These are phyloP conservation scores for Poecilia gillii DNA, from an alignment of 2,797 vertebrate species.

Conservation along the genomic window DNA sequence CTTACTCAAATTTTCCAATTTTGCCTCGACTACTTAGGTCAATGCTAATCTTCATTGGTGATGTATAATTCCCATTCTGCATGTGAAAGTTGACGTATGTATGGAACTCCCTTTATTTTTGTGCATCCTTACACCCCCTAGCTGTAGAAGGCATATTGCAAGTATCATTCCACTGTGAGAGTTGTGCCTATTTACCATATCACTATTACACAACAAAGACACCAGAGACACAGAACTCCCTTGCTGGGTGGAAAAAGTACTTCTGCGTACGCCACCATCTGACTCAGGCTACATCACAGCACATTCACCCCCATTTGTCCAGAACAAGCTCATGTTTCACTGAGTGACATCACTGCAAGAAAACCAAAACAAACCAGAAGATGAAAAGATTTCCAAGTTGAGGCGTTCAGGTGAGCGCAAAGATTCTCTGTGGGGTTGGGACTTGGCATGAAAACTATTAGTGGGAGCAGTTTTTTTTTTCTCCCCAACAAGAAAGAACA, in stretches of 20 bases:
- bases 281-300: slow-evolving; percentile 43
- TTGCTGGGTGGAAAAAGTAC: slow-evolving; percentile 30
- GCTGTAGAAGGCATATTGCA: not conserved
- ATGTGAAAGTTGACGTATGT: not conserved
- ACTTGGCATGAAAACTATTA: slow-evolving; percentile 33
- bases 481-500: slow-evolving; percentile 66
- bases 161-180: not conserved
- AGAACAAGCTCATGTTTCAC: slow-evolving; percentile 19
- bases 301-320: slow-evolving; percentile 37
- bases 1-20: not conserved
- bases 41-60: not conserved
- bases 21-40: not conserved
- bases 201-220: slow-evolving; percentile 4
- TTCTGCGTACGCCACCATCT: slow-evolving; percentile 35
- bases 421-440: not conserved
- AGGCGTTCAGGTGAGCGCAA: slow-evolving; percentile 14
- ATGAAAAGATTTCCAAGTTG: not conserved
- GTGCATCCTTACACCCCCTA: not conserved
- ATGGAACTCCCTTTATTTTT: not conserved
- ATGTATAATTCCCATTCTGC: not conserved
- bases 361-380: slow-evolving; percentile 1
- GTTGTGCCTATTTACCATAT: not conserved
- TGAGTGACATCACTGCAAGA: slow-evolving; percentile 12
- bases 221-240: slow-evolving; percentile 28
- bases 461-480: slow-evolving; percentile 36